Evolutionary conservation across 2,888 invertebrate species (phyloP).

Genomic region (Artemia sp.): DNA sequence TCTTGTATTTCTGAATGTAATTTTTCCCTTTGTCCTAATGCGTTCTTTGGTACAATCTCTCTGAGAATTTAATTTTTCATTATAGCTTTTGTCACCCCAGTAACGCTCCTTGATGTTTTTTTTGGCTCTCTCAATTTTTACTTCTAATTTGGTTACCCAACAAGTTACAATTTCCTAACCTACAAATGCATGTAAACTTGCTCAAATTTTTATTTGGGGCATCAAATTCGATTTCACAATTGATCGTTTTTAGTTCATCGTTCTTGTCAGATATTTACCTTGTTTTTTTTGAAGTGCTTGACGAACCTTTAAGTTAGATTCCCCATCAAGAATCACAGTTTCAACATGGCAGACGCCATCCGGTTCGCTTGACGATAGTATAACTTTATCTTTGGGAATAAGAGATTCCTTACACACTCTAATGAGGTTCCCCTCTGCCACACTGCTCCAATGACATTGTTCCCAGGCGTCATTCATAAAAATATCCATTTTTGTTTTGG

Average conservation of each 20-base stretch:
- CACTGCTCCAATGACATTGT: constrained; percentile 41
- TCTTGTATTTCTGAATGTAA: too few species aligned
- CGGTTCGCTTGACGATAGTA: constrained; percentile 49
- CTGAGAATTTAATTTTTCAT: too few species aligned
- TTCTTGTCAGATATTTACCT: constrained; percentile 82
- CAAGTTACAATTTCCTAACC: constrained; percentile 47
- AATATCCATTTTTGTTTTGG: constrained; percentile 45
- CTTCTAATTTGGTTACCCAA: too few species aligned
- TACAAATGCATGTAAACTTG: constrained; percentile 86
- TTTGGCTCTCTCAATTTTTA: too few species aligned
- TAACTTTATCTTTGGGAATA: constrained; percentile 61
- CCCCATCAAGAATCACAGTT: constrained; percentile 69
- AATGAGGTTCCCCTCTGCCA: constrained; percentile 60
- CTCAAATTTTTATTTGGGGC: constrained; percentile 94
- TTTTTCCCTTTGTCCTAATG: too few species aligned
- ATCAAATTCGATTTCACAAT: constrained; percentile 92
- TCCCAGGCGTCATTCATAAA: constrained; percentile 45
- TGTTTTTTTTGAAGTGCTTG: constrained; percentile 91
- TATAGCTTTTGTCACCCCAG: too few species aligned
- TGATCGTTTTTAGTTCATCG: constrained; percentile 64
- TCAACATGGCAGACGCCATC: constrained; percentile 56
- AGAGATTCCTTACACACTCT: constrained; percentile 50
- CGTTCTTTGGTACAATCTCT: too few species aligned
- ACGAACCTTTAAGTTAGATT: constrained; percentile 60
- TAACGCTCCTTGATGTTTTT: too few species aligned